Evolutionary conservation across 2,113 vertebrate species (phyloP).

Genomic region (Cichladusa arquata): DNA sequence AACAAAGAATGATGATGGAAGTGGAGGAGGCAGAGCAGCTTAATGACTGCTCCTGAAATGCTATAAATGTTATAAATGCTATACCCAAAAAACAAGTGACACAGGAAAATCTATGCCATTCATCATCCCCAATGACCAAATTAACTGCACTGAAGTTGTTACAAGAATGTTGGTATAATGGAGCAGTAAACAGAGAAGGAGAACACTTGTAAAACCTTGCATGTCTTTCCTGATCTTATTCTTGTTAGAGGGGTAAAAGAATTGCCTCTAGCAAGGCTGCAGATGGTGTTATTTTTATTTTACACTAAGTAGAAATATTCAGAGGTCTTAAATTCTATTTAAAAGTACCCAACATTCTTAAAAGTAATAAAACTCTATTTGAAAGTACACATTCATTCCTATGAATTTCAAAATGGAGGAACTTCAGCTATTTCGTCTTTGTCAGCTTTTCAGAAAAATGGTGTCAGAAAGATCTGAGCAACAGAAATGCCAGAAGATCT

Average conservation of each 20-base stretch:
- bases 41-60: background rate
- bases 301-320: background rate
- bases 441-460: background rate
- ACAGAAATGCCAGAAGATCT: background rate
- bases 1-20: background rate
- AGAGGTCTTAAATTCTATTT: background rate
- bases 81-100: background rate
- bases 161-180: background rate
- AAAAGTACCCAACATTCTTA: background rate
- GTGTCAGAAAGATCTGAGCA: background rate
- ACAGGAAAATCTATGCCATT: background rate
- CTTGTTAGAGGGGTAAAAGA: background rate
- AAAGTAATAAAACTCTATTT: background rate
- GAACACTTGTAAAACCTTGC: background rate
- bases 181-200: background rate
- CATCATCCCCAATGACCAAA: background rate
- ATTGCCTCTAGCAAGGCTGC: background rate
- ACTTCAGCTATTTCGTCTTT: background rate
- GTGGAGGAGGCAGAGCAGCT: background rate
- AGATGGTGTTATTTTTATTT: background rate
- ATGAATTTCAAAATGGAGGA: background rate
- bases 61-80: background rate
- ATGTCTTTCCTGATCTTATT: background rate
- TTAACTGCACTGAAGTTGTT: background rate
- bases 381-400: background rate